Evolutionary conservation across 2,113 vertebrate genomes (phyloP), one percentile per base, ranked within the genome.

Genomic region (Circaetus cinerascens): DNA sequence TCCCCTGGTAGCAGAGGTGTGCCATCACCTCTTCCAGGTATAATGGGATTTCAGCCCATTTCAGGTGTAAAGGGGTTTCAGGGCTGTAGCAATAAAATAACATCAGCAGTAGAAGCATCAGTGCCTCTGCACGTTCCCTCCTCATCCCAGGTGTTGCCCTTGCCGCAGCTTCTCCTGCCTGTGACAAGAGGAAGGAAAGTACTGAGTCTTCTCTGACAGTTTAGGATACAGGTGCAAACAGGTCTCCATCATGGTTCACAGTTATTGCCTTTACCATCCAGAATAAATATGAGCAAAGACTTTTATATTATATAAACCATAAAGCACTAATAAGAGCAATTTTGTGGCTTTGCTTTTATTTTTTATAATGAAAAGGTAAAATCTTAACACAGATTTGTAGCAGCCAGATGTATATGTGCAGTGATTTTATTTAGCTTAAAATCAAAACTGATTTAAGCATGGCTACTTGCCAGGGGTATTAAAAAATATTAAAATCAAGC

Each of bases 311-410:
- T 80, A 84, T 50, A 93, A 97, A 87, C 94, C 88, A 82, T 95
- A 95, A 92, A 87, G 73, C 29, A 32, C 76, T 95, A 84, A 55
- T 86, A 88, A 84, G 79, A 92, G 95, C 87, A 90, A 86, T 93
- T 95, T 86, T 97, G 97, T 74, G 95, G 96, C 92, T 97, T 96
- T 74, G 87, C 84, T 82, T 84, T 89, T 86, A 23, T 90, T 86
- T 86, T 86, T 94, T 71, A 71, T 55, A 79, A 94, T 38, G 66
- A 60, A 87, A 87, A 94, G 62, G 90, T 75, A 66, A 89, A 92
- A 83, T 29, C 41, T 66, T 40, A 79, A n/a, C 62, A 21, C 27
- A 45, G 71, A n/a, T 63, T 82, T 76, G 38, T 30, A 81, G 85
- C 77, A 80, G 90, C 77, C 90, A 83, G 67, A 63, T 40, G 62